A percentile compares a stretch with the other conserved stretches of the same genome.
Evolutionary conservation across 2,888 invertebrate genomes (phyloP).

Genomic region (Agrochola macilenta): DNA sequence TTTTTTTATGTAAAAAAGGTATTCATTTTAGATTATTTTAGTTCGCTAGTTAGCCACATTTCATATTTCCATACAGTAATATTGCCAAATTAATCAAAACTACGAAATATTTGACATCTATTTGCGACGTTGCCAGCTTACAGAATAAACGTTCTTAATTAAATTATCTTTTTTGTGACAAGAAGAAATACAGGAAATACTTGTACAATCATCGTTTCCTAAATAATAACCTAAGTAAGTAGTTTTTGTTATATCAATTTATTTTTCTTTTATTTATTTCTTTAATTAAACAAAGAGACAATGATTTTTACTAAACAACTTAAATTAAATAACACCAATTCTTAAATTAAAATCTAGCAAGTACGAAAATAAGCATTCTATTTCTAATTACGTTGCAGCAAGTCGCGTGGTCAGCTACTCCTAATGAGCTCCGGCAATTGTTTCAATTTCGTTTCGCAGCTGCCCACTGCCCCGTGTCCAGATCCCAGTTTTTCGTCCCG

Average conservation of each 20-base stretch:
- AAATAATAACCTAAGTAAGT: not conserved
- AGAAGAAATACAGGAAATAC: not conserved
- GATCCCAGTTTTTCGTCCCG: conserved; percentile 44
- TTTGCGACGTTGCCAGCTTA: too few species aligned
- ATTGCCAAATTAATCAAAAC: too few species aligned
- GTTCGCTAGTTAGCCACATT: too few species aligned
- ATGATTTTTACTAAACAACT: not conserved
- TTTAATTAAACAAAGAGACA: not conserved
- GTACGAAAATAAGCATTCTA: conserved; percentile 50
- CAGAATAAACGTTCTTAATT: too few species aligned
- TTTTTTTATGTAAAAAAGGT: too few species aligned
- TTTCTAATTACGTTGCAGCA: conserved; percentile 69
- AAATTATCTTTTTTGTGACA: too few species aligned
- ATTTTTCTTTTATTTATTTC: too few species aligned
- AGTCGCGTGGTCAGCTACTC: conserved; percentile 60
- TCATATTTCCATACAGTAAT: too few species aligned
- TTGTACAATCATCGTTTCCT: not conserved
- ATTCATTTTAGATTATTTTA: too few species aligned
- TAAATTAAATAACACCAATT: conserved; percentile 13
- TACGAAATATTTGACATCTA: too few species aligned
- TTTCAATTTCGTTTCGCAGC: conserved; percentile 78
- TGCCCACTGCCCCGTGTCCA: conserved; percentile 66
- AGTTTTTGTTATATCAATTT: too few species aligned
- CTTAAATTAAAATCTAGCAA: conserved; percentile 39
- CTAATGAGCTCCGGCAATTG: conserved; percentile 76